Evolutionary conservation across 2,797 vertebrate genomes (phyloP).

Genomic region (Pangasius larnaudii): DNA sequence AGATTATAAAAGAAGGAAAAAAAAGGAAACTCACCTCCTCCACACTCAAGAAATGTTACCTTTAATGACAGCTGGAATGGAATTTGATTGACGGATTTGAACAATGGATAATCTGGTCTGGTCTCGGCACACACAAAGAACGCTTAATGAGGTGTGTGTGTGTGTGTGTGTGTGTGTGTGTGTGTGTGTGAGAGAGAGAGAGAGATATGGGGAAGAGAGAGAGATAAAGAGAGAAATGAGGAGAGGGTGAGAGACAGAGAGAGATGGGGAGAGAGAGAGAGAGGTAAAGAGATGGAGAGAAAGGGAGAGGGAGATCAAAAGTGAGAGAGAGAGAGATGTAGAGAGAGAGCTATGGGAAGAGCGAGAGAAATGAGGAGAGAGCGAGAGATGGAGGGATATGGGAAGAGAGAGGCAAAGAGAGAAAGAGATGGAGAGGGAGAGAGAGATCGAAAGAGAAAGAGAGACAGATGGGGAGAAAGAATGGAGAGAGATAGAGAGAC

Average conservation of each 20-base stretch:
- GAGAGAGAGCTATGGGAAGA: background rate
- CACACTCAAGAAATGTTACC: background rate
- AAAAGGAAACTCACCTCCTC: background rate
- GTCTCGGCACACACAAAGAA: slow-evolving; percentile 33
- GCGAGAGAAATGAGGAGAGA: background rate
- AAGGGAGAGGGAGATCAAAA: no score
- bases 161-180: background rate
- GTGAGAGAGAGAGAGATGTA: background rate
- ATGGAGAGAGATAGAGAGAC: background rate
- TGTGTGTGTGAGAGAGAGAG: background rate
- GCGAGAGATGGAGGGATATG: background rate
- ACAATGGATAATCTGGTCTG: slow-evolving; percentile 36
- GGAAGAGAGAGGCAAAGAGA: background rate
- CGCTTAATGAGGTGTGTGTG: slow-evolving; percentile 25
- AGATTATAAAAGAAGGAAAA: background rate
- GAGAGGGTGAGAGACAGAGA: background rate
- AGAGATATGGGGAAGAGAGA: background rate
- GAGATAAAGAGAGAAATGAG: background rate
- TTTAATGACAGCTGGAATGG: slow-evolving; percentile 6
- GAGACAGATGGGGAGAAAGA: background rate
- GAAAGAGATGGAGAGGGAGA: no score
- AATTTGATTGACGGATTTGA: slow-evolving; percentile 41
- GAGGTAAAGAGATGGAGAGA: background rate
- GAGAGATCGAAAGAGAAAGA: no score
- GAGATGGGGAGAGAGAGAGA: background rate